A percentile compares a stretch with the other conserved stretches of the same genome.
These are phyloP conservation scores for Aegypius monachus DNA, from an alignment of 2,113 vertebrate genomes.

Conservation along the genomic window DNA sequence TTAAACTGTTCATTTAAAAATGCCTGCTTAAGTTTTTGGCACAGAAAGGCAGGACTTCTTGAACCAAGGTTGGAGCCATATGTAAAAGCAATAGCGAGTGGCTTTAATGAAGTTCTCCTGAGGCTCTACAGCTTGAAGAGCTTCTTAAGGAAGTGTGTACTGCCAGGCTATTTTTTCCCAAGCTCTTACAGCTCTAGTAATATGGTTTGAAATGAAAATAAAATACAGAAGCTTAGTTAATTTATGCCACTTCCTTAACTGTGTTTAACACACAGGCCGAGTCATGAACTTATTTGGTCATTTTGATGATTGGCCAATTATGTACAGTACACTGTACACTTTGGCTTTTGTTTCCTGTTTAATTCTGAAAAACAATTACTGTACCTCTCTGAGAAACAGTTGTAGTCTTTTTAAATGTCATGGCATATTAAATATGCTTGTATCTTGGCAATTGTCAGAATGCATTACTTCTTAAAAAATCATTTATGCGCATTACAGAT, in stretches of 20 bases:
- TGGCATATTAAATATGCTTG: neutral
- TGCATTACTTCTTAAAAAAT: neutral
- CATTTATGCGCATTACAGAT: neutral
- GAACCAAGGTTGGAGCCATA: neutral
- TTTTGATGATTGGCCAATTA: conserved; percentile 47
- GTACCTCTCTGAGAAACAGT: neutral
- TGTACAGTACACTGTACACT: conserved; percentile 10
- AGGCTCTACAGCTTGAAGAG: neutral
- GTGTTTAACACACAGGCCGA: conserved; percentile 39
- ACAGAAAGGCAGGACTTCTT: neutral
- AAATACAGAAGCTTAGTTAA: conserved; percentile 67
- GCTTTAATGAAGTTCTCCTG: conserved; percentile 21
- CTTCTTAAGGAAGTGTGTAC: neutral
- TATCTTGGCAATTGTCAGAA: neutral
- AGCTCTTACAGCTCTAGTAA: neutral
- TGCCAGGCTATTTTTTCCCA: conserved; percentile 10
- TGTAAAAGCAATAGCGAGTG: neutral
- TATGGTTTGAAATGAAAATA: conserved; percentile 61
- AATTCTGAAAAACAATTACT: neutral
- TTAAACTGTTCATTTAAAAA: conserved; percentile 36
- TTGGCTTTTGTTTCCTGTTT: conserved; percentile 36
- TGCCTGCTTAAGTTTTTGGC: conserved; percentile 16
- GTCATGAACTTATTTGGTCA: conserved; percentile 44
- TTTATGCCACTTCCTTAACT: conserved; percentile 53
- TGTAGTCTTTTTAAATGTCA: neutral